Percentiles rank a stretch among this genome's conserved stretches.
Evolutionary conservation across 1,140 invertebrate genomes (phyloP).

Genomic region (Babylonia areolata): DNA sequence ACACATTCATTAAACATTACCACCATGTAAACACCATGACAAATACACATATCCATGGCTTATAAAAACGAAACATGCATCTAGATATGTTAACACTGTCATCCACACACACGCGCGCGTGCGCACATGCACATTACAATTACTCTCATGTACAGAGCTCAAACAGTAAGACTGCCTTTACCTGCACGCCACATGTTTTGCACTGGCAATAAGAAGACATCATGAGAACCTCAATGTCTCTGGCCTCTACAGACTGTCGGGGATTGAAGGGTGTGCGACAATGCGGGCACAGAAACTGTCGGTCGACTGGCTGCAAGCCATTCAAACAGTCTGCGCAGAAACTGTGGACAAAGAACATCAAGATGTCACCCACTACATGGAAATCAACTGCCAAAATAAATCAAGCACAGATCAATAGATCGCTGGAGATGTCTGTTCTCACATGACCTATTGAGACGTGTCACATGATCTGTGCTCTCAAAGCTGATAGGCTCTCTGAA

Average conservation of each 20-base stretch:
- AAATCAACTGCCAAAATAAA: neutral
- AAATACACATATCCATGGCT: too few relatives aligned
- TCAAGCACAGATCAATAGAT: too few relatives aligned
- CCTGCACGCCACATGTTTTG: slow-evolving; percentile 51
- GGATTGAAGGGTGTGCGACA: slow-evolving; percentile 48
- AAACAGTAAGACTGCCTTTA: slow-evolving; percentile 2
- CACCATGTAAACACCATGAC: too few relatives aligned
- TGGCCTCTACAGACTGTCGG: slow-evolving; percentile 30
- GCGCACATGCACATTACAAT: too few relatives aligned
- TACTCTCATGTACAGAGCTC: too few relatives aligned
- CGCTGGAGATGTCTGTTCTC: too few relatives aligned
- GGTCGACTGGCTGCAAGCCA: slow-evolving; percentile 26
- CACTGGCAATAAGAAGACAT: slow-evolving; percentile 40
- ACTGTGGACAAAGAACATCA: slow-evolving; percentile 40
- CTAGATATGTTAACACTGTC: too few relatives aligned
- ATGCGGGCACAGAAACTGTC: slow-evolving; percentile 47
- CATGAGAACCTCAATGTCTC: slow-evolving; percentile 45
- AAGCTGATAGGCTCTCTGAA: too few relatives aligned
- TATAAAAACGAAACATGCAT: too few relatives aligned
- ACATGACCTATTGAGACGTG: too few relatives aligned
- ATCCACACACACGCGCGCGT: neutral
- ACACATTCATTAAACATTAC: too few relatives aligned
- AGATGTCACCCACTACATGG: neutral
- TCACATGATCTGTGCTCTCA: too few relatives aligned
- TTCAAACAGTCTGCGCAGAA: slow-evolving; percentile 51